Evolutionary conservation across 2,797 vertebrate genomes (phyloP), one percentile per base, ranked within the genome.

Genomic region (Hydrocynus forskahlii): DNA sequence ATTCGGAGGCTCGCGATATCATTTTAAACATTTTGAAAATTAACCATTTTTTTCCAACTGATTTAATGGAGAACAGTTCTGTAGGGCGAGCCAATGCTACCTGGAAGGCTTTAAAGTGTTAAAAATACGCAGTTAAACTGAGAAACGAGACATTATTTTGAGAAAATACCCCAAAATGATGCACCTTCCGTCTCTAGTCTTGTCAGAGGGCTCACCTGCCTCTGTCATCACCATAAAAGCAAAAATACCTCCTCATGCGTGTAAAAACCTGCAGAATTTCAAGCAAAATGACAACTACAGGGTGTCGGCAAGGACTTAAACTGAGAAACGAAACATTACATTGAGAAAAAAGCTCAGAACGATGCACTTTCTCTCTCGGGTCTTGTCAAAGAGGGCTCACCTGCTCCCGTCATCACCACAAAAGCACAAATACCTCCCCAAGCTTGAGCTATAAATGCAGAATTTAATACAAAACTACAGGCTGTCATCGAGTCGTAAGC

Each of bases 181-280:
- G 25, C 70, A 72, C 70, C 38, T 55, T 71, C 69, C 8, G 21
- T 52, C 68, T 70, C 68, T 70, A 1, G 43, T 25, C 48, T 35
- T 2, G 35, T 35, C 35, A 35, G 4, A 71, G 70, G 35, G 70
- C 23, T 72, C 35, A 38, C 52, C 50, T 55, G 70, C 17, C 50
- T 54, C 68, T 72, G 70, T n/a, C 70, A 35, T 71, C 48, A 29
- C 48, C 21, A 1, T 12, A 60, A 23, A 23, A 60, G 7, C 4
- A 67, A 12, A 64, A 43, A n/a, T 19, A 45, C 21, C 10, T 45
- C 17, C 17, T 0, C 29, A 17, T 16, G 16, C 35, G 35, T 38
- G 63, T 14, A 10, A 9, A 67, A 43, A 52, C 16, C 21, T 52
- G 23, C 5, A 70, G 6, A 25, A 16, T 25, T 10, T 29, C 10